These are phyloP conservation scores for Sisyra terminalis DNA, from an alignment of 2,888 invertebrate species.

Conservation along the genomic window DNA sequence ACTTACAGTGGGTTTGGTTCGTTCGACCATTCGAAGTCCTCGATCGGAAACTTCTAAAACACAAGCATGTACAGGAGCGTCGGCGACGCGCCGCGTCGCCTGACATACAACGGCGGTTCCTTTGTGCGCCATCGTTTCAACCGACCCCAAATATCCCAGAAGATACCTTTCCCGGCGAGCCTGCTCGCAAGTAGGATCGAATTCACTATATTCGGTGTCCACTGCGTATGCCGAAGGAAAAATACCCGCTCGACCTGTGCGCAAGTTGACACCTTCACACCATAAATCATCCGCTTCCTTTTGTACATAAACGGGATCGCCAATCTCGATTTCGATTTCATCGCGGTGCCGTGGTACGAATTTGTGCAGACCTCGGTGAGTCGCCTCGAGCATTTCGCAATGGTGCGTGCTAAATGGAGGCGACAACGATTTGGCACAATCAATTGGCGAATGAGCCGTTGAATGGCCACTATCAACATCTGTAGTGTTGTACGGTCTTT, in stretches of 20 bases:
- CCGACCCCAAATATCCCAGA: slow-evolving; percentile 87
- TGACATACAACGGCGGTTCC: slow-evolving; percentile 92
- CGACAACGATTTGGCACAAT: slow-evolving; percentile 74
- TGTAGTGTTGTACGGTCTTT: slow-evolving; percentile 55
- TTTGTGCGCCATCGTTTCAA: slow-evolving; percentile 91
- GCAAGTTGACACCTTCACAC: slow-evolving; percentile 75
- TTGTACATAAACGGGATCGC: slow-evolving; percentile 92
- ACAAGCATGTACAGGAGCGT: slow-evolving; percentile 42
- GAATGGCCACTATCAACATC: slow-evolving; percentile 83
- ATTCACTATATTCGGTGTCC: slow-evolving; percentile 92
- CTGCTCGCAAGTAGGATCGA: slow-evolving; percentile 73
- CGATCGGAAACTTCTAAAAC: slow-evolving; percentile 92
- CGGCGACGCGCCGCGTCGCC: slow-evolving; percentile 74
- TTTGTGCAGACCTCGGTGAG: slow-evolving; percentile 88
- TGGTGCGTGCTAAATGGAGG: slow-evolving; percentile 46
- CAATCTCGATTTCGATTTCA: slow-evolving; percentile 92
- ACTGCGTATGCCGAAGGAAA: slow-evolving; percentile 96
- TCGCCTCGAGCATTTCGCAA: slow-evolving; percentile 77
- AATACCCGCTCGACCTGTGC: slow-evolving; percentile 85
- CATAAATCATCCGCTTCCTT: slow-evolving; percentile 94
- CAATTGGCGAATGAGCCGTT: slow-evolving; percentile 76
- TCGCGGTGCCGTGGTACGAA: slow-evolving; percentile 91
- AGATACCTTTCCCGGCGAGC: slow-evolving; percentile 76
- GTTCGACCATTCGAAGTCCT: slow-evolving; percentile 88
- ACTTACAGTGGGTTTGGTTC: slow-evolving; percentile 56